Base-by-base conservation (phyloP, 1,140 invertebrate genomes). In the Eriosoma lanigerum region DNA sequence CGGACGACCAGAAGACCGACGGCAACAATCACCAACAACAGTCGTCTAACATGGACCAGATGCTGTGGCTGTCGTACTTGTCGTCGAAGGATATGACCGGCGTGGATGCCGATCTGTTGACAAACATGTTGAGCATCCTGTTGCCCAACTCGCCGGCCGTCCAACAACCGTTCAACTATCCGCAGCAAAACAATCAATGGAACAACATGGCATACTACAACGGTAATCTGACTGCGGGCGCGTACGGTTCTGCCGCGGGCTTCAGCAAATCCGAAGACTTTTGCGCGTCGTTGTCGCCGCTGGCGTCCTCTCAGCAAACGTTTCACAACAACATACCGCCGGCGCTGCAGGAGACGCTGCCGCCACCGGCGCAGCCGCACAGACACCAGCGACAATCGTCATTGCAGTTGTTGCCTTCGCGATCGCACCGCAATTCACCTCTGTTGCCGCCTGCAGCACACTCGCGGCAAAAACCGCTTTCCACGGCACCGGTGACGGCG, bases 81-180 rank as follows among this genome's bases (percentile, higher is more conserved):
- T 60, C 62, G 12, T 44, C 75, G 6, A 78, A 78, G 19, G 75
- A 78, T 17, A 58, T 78, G 38, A 15, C 75, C 26, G 56, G 56
- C n/a, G 54, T 26, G 5, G 44, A 60, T 10, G 8, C 32, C 9
- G 75, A 78, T 0, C 15, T 60, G 1, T 3, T 72, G 19, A 26
- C 68, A 0, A 4, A 17, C 3, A 66, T 73, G 81, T 19, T 78
- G 21, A 78, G 21, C 21, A 19, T 62, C 3, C 17, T 60, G 17
- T 21, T 78, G 17, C 56, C 73, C 15, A 76, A 60, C 21, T 32
- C 44, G 6, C 12, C 32, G 44, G 19, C 75, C 13, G 24, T 15
- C 21, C 56, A 46, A 29, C 75, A 78, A 9, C 9, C 54, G 17
- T 62, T 62, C 24, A 78, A 13, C 21, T 78, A 60, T 10, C n/a